These are phyloP conservation scores for Rhegmatorhina hoffmannsi DNA, from an alignment of 2,113 vertebrate species.

Conservation along the genomic window DNA sequence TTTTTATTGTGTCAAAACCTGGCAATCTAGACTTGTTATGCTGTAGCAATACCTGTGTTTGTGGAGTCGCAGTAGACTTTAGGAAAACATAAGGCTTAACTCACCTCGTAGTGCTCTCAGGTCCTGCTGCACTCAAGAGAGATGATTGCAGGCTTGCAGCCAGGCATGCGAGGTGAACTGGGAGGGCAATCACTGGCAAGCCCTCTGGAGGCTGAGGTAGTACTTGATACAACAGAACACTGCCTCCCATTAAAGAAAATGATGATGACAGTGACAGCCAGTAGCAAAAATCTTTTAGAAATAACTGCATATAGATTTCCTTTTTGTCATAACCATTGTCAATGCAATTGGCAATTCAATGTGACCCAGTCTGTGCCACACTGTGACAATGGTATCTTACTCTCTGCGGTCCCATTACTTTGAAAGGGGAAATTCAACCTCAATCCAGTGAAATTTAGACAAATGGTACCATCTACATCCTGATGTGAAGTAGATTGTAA, in stretches of 20 bases:
- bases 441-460: neutral
- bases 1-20: neutral
- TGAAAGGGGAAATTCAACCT: neutral
- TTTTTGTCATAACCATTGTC: neutral
- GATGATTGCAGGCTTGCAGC: neutral
- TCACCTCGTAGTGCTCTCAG: neutral
- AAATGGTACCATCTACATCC: neutral
- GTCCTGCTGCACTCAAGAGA: neutral
- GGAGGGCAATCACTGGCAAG: neutral
- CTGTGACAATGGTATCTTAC: neutral
- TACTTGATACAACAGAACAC: neutral
- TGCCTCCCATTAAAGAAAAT: neutral
- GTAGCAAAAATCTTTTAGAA: neutral
- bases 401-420: neutral
- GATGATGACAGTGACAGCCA: neutral
- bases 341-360: neutral
- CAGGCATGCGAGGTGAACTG: fast-evolving
- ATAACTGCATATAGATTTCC: neutral
- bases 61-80: neutral
- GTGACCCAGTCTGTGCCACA: neutral
- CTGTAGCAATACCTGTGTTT: neutral
- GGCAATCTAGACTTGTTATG: neutral
- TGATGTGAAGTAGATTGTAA: neutral
- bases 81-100: fast-evolving
- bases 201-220: neutral